Evolutionary conservation across 2,113 vertebrate species (phyloP).

Genomic region (Atherinomorus stipes): DNA sequence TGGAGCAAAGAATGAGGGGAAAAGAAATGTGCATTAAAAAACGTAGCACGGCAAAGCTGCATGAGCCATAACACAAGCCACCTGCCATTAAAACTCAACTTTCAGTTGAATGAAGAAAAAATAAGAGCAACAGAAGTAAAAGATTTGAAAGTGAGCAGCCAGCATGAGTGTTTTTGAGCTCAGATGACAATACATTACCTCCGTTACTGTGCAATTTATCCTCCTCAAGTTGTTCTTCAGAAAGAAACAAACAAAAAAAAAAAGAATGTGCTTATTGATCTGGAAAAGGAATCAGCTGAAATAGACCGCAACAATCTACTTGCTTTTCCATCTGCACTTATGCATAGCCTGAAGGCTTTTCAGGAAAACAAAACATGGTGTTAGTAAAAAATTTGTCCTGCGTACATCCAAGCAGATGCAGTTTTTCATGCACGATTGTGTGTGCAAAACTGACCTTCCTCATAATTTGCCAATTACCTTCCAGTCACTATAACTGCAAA

Average conservation of each 20-base stretch:
- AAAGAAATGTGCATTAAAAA: constrained; percentile 19
- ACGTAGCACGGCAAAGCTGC: constrained; percentile 54
- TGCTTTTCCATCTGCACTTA: constrained; percentile 45
- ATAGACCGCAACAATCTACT: constrained; percentile 29
- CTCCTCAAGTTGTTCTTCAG: constrained; percentile 86
- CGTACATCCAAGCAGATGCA: constrained; percentile 24
- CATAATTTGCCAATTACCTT: constrained; percentile 30
- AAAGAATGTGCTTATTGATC: constrained; percentile 72
- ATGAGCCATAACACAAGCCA: constrained; percentile 66
- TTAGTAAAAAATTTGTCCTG: constrained; percentile 44
- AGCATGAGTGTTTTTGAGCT: constrained; percentile 47
- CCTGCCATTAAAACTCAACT: constrained; percentile 38
- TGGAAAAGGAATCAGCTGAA: constrained; percentile 43
- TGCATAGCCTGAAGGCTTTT: constrained; percentile 32
- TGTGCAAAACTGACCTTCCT: constrained; percentile 32
- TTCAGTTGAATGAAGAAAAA: constrained; percentile 42
- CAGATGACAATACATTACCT: constrained; percentile 80
- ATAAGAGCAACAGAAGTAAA: constrained; percentile 19
- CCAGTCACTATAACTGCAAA: constrained; percentile 36
- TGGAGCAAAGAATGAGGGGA: constrained; percentile 25
- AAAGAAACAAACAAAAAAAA: constrained; percentile 61
- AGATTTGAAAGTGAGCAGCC: constrained; percentile 49
- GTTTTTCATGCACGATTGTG: constrained; percentile 29
- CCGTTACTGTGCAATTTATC: constrained; percentile 85
- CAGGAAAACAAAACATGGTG: constrained; percentile 37